These are phyloP conservation scores for Nemapogon koenigi DNA, from an alignment of 2,888 invertebrate species.

Conservation along the genomic window DNA sequence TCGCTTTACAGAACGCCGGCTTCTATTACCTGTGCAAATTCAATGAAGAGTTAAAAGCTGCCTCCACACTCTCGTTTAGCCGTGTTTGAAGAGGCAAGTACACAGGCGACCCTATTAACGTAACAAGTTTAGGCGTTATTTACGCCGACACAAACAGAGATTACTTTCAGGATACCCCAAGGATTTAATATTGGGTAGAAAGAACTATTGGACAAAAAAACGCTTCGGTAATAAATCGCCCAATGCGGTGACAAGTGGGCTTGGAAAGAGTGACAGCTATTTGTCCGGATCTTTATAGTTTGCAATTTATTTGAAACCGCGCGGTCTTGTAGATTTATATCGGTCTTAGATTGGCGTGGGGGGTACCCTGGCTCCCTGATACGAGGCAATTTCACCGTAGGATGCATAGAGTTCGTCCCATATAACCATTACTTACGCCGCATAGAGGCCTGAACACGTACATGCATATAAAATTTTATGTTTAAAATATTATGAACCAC, in stretches of 20 bases:
- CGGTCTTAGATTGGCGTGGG: constrained; percentile 40
- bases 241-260: constrained; percentile 22
- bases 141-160: background rate
- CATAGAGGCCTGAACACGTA: constrained; percentile 2
- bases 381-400: background rate
- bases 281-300: constrained; percentile 43
- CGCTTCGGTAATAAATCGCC: constrained; percentile 44
- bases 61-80: constrained; percentile 8
- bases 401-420: background rate
- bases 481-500: constrained; percentile 1
- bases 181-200: constrained; percentile 19
- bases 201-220: constrained; percentile 24
- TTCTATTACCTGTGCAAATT: constrained; percentile 7
- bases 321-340: constrained; percentile 53
- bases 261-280: constrained; percentile 20
- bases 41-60: constrained; percentile 7
- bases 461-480: constrained; percentile 6
- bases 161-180: background rate
- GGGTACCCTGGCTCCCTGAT: constrained; percentile 39
- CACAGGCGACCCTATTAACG: constrained; percentile 24
- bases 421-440: constrained; percentile 11
- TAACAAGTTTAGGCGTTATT: constrained; percentile 6
- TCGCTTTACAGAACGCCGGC: background rate
- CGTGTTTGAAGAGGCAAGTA: constrained; percentile 11
- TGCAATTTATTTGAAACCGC: constrained; percentile 51